phyloP scores from a whole-genome alignment of 2,797 vertebrate genomes.

The Eospalax fontanierii region DNA sequence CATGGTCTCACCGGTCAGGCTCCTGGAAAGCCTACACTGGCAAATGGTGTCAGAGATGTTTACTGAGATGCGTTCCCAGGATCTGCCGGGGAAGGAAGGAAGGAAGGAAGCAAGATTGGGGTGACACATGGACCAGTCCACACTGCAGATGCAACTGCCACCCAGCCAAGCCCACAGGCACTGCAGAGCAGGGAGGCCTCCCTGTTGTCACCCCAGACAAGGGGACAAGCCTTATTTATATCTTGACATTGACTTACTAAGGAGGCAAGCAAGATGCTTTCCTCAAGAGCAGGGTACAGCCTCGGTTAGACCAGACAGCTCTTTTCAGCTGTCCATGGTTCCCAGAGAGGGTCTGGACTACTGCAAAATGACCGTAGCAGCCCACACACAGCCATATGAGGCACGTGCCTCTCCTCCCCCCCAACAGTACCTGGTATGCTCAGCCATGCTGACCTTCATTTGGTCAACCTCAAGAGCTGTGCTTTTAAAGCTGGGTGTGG shows the following conservation, averaged over 20 bases:
- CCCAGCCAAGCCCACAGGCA: not conserved
- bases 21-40: not conserved
- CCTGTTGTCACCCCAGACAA: not conserved
- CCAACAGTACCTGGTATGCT: fast-evolving
- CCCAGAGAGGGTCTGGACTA: not conserved
- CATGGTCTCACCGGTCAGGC: not conserved
- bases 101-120: not conserved
- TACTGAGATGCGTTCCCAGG: not conserved
- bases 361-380: not conserved
- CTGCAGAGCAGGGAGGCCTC: not conserved
- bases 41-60: not conserved
- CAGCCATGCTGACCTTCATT: not conserved
- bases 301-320: not conserved
- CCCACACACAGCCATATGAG: fast-evolving
- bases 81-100: not conserved
- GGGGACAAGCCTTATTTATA: not conserved
- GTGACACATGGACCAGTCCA: fast-evolving
- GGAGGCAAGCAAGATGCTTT: not conserved
- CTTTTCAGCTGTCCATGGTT: not conserved
- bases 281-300: fast-evolving
- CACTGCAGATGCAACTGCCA: not conserved
- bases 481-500: not conserved
- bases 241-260: fast-evolving
- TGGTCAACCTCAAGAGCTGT: not conserved
- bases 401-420: too few relatives aligned